phyloP scores from a whole-genome alignment of 2,888 invertebrate genomes.

The Temnothorax unifasciatus region DNA sequence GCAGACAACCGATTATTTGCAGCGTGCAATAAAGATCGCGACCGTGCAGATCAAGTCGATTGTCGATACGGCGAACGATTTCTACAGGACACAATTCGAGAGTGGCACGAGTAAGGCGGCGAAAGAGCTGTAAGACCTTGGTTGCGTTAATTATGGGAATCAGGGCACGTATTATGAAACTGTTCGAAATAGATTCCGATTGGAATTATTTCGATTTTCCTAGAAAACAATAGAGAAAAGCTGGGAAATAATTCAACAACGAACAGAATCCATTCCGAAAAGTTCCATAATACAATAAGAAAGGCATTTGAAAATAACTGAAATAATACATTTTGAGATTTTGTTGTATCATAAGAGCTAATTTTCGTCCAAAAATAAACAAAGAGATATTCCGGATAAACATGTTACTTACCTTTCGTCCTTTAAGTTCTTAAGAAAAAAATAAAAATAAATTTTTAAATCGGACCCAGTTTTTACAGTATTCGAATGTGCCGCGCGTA shows the following conservation, averaged over 20 bases:
- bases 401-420: not conserved
- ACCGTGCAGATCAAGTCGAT: slow-evolving; percentile 39
- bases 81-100: slow-evolving; percentile 55
- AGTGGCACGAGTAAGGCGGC: not conserved
- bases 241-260: too few relatives aligned
- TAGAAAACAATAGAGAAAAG: too few relatives aligned
- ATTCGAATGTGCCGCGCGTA: not conserved
- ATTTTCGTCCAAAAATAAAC: slow-evolving; percentile 38
- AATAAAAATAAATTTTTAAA: not conserved
- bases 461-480: not conserved
- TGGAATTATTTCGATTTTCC: too few relatives aligned
- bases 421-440: not conserved
- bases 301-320: not conserved
- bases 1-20: slow-evolving; percentile 61
- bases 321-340: slow-evolving; percentile 25
- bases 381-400: slow-evolving; percentile 17
- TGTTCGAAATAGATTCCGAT: too few relatives aligned
- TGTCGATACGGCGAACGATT: slow-evolving; percentile 33
- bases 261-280: too few relatives aligned
- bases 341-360: not conserved
- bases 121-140: slow-evolving; percentile 13
- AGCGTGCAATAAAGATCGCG: slow-evolving; percentile 2
- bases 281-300: not conserved
- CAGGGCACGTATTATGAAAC: too few relatives aligned
- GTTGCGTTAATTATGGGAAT: not conserved